Evolutionary conservation across 2,113 vertebrate genomes (phyloP).

Genomic region (Nothoprocta perdicaria): DNA sequence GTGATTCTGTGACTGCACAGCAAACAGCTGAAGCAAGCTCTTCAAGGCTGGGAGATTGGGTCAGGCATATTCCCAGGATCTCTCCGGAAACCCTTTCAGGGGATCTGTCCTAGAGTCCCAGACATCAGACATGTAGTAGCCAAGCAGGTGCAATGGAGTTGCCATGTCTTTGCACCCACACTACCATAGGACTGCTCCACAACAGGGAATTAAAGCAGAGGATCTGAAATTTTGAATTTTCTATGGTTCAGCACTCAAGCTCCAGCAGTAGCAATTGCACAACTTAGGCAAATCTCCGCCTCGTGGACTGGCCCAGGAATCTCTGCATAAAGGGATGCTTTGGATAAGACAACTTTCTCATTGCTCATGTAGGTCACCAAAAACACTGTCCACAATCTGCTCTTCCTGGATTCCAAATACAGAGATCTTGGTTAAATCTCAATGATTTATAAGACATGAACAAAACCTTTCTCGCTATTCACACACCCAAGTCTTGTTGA

Average conservation of each 20-base stretch:
- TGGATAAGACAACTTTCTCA: neutral
- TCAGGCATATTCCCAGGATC: neutral
- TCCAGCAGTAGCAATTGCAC: neutral
- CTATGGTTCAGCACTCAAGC: neutral
- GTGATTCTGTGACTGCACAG: neutral
- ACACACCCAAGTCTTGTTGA: neutral
- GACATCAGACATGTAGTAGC: neutral
- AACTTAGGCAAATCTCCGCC: rapidly evolving
- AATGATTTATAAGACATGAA: neutral
- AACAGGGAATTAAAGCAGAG: neutral
- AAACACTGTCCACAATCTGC: neutral
- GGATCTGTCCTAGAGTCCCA: neutral
- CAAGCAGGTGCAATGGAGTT: neutral
- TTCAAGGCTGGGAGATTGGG: neutral
- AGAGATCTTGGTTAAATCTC: neutral
- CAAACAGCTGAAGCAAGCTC: neutral
- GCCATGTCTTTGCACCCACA: rapidly evolving
- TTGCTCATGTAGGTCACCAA: neutral
- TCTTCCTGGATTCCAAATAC: neutral
- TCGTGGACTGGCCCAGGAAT: neutral
- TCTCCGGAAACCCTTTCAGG: neutral
- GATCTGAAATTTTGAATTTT: neutral
- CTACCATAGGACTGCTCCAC: neutral
- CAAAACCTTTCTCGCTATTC: neutral
- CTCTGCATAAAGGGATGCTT: neutral